phyloP scores from a whole-genome alignment of 2,888 invertebrate species.

The Oithona nana region DNA sequence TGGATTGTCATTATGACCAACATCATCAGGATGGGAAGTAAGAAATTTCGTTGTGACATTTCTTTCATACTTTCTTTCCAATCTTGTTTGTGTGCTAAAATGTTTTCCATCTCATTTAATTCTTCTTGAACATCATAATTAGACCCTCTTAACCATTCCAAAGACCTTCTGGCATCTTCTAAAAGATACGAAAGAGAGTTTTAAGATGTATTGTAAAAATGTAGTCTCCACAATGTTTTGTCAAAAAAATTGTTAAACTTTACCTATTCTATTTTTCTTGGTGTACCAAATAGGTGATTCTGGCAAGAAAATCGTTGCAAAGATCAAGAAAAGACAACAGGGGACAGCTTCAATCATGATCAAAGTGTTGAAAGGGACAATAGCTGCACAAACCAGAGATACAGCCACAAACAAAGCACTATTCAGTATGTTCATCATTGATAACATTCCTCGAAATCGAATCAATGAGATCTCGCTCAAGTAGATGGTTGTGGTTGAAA shows the following conservation, averaged over 20 bases:
- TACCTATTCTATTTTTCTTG: neutral
- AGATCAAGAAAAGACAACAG: neutral
- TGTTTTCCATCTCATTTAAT: too few species aligned
- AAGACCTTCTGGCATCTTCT: too few species aligned
- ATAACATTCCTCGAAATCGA: neutral
- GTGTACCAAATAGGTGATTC: neutral
- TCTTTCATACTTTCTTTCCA: too few species aligned
- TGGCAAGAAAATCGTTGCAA: neutral
- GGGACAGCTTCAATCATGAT: neutral
- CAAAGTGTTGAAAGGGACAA: neutral
- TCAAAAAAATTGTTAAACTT: neutral
- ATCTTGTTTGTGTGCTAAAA: too few species aligned
- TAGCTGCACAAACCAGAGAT: neutral
- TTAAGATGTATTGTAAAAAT: neutral
- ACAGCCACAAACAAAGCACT: neutral
- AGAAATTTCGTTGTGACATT: too few species aligned
- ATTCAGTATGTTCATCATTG: neutral
- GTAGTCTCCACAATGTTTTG: neutral
- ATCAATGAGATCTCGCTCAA: neutral
- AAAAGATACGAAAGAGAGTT: too few species aligned
- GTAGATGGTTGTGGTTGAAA: neutral
- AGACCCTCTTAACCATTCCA: too few species aligned
- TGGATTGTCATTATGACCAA: too few species aligned
- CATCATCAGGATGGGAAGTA: too few species aligned
- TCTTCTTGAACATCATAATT: too few species aligned